Evolutionary conservation across 2,113 vertebrate genomes (phyloP).

Genomic region (Phyllopteryx taeniolatus): DNA sequence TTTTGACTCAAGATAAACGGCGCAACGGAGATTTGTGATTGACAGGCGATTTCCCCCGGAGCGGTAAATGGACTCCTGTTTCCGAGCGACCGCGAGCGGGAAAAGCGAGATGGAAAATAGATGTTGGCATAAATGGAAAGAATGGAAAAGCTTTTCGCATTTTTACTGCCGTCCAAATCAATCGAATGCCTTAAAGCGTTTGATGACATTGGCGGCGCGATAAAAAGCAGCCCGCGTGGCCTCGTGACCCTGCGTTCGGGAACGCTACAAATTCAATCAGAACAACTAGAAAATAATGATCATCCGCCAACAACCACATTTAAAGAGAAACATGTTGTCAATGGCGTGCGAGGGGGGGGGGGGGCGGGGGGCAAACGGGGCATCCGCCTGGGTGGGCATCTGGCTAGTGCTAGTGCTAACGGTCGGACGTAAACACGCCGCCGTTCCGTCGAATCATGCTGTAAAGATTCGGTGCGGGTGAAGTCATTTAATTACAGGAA

Average conservation of each 20-base stretch:
- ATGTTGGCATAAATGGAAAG: background rate
- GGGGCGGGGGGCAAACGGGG: too few species aligned
- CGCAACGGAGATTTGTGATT: background rate
- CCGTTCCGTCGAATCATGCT: too few species aligned
- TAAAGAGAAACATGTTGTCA: too few species aligned
- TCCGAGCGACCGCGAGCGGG: background rate
- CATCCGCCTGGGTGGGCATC: too few species aligned
- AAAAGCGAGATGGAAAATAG: background rate
- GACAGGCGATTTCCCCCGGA: background rate
- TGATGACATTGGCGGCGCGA: background rate
- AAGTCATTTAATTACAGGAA: too few species aligned
- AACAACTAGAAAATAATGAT: background rate
- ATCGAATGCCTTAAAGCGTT: background rate
- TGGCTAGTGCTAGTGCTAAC: too few species aligned
- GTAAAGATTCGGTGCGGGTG: too few species aligned
- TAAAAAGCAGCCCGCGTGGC: background rate
- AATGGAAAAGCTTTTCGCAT: background rate
- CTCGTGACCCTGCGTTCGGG: background rate
- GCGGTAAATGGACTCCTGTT: background rate
- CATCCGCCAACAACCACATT: background rate
- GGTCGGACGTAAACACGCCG: too few species aligned
- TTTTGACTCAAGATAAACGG: too few species aligned
- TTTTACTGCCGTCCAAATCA: background rate
- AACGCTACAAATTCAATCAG: background rate
- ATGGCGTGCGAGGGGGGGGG: too few species aligned